Base-by-base conservation (phyloP, 2,113 vertebrate species). In the Pangasianodon gigas region DNA sequence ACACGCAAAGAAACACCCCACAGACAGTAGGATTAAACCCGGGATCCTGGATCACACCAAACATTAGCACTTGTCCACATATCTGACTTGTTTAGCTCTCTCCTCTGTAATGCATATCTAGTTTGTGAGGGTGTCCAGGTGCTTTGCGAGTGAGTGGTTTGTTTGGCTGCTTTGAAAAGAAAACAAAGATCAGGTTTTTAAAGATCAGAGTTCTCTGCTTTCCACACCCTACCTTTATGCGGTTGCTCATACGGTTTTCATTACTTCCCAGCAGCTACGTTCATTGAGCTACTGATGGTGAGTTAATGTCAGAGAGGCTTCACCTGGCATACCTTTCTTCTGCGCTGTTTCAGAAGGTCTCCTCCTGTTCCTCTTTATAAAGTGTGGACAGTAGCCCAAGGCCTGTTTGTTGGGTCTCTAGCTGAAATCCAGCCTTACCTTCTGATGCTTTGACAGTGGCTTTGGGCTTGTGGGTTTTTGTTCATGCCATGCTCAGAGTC, bases 141-240 rank as follows among this genome's bases (percentile, higher is more conserved):
- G 86, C 46, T 41, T 84, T 74, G 91, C 32, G 80, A 82, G 69
- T 14, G 56, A 84, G 51, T 74, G 67, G 54, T 41, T 65, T 90
- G 86, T 88, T 86, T 90, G 87, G 44, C 77, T 87, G 84, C 88
- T 90, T 90, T 91, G 88, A 89, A 90, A 89, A 84, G 84, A 89
- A 86, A 86, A 87, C 84, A 90, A 93, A 71, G 92, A 79, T 92
- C 80, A 69, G 86, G 74, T 91, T 91, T 93, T 93, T 93, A 87
- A 46, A 95, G 92, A 96, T 95, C 94, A 94, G 92, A 84, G 91
- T 88, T 95, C 93, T 95, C 93, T 62, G 82, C 88, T 95, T 94
- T 93, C 93, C 86, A 87, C 89, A 48, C 44, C 87, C 44, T 60
- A 89, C 93, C 92, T 91, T 81, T 91, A 93, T 92, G 87, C 92